These are phyloP conservation scores for Ciconia nigra DNA, from an alignment of 2,797 vertebrate species.

Conservation along the genomic window DNA sequence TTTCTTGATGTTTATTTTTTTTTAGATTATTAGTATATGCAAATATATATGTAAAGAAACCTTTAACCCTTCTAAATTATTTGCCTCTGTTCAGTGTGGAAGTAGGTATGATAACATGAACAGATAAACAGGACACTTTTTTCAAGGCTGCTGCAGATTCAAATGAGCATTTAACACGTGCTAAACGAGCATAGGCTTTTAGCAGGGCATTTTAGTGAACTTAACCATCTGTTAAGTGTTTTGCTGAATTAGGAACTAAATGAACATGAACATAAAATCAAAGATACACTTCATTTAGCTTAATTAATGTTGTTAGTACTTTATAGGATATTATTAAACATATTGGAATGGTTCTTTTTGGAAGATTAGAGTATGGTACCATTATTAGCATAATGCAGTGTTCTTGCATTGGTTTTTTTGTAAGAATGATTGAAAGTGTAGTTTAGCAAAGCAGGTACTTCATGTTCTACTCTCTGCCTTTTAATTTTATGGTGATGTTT, in stretches of 20 bases:
- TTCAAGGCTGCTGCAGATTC: neutral
- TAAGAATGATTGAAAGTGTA: neutral
- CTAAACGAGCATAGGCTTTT: neutral
- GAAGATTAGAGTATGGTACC: neutral
- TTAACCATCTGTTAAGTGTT: neutral
- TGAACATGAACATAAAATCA: neutral
- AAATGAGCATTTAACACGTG: neutral
- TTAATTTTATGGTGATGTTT: neutral
- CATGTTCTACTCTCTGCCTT: neutral
- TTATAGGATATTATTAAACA: neutral
- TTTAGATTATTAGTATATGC: neutral
- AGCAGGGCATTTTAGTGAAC: neutral
- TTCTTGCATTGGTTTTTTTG: neutral
- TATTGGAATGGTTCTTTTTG: neutral
- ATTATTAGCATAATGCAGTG: neutral
- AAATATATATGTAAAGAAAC: neutral
- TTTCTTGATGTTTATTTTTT: neutral
- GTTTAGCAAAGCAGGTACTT: neutral
- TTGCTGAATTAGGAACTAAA: neutral
- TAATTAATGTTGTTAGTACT: neutral
- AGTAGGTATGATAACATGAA: rapidly evolving
- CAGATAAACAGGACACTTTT: neutral
- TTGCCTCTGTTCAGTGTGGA: neutral
- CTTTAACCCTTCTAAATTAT: neutral
- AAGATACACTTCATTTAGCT: neutral